Base-by-base conservation (phyloP, 1,140 invertebrate species). In the Uloborus diversus region DNA sequence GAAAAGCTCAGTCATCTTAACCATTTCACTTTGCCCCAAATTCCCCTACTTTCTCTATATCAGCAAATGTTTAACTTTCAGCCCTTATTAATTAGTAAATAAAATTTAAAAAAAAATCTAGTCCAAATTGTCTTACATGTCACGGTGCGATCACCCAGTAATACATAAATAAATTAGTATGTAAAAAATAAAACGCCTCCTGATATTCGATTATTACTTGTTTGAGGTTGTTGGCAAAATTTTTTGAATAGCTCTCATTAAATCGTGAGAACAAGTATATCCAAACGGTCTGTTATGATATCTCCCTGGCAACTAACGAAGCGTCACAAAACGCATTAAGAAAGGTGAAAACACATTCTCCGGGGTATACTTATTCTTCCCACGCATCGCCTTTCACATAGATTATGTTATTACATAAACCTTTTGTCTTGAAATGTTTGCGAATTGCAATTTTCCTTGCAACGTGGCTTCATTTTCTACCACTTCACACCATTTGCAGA, bases 321-420 rank as follows among this genome's bases (percentile, higher is more conserved):
- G 69, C 69, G 69, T 71, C 61, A 56, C 69, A 28, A 71, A 71
- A 33, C 14, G 25, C 14, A 30, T 53, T 71, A 27, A 35, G 33
- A 59, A n/a, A 33, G 49, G 25, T 32, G 49, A 69, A 71, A 71
- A 59, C 69, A 47, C 42, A 71, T 71, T 71, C 69, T 59, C 61
- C 69, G 61, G 13, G 20, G 33, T n/a, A n/a, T n/a, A n/a, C 23
- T 4, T 11, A 23, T 20, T 42, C 13, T 71, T 71, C 69, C 56
- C 69, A 71, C 69, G 69, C 13, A 4, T 20, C 4, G 2, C 1
- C 23, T 17, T 71, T 30, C 69, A n/a, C 53, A 23, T 59, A 51
- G 51, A 71, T 71, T 71, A 71, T 71, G 69, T 71, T 71, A 71
- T 71, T 71, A 71, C 23, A 71, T 61, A 71, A 71, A 71, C 25